Conservation (phyloP, 2,113 vertebrate genomes). For the Toxostoma redivivum region DNA sequence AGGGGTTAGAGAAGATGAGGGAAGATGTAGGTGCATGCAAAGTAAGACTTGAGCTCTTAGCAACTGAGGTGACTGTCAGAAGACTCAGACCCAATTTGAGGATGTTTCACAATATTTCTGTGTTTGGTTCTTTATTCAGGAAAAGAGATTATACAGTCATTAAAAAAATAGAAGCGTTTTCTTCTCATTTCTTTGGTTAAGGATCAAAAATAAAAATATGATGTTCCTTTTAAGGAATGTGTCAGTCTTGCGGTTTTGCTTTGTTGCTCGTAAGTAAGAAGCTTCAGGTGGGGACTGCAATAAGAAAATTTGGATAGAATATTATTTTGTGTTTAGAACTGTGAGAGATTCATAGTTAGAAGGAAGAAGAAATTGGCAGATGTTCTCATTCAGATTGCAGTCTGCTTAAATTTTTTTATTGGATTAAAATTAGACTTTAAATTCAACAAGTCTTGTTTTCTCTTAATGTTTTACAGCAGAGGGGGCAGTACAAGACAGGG, state of each 20-base stretch:
- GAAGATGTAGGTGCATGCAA: neutral
- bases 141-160: neutral
- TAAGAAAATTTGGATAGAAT: neutral
- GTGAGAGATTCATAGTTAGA: neutral
- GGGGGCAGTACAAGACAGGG: neutral
- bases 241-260: neutral
- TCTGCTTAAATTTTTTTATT: neutral
- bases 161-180: neutral
- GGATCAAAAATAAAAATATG: fast-evolving
- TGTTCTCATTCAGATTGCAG: neutral
- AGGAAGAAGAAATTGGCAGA: neutral
- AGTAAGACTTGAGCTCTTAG: neutral
- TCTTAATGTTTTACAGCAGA: neutral
- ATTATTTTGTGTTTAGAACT: neutral
- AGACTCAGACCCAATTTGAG: neutral
- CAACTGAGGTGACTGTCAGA: neutral
- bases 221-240: neutral
- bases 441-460: neutral
- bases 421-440: neutral
- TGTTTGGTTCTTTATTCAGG: neutral
- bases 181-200: neutral
- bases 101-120: neutral
- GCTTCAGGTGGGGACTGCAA: neutral
- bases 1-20: neutral
- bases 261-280: neutral